Percentiles rank a stretch among this genome's conserved stretches.
These are phyloP conservation scores for Apoda limacodes DNA, from an alignment of 2,888 invertebrate genomes.

Conservation along the genomic window DNA sequence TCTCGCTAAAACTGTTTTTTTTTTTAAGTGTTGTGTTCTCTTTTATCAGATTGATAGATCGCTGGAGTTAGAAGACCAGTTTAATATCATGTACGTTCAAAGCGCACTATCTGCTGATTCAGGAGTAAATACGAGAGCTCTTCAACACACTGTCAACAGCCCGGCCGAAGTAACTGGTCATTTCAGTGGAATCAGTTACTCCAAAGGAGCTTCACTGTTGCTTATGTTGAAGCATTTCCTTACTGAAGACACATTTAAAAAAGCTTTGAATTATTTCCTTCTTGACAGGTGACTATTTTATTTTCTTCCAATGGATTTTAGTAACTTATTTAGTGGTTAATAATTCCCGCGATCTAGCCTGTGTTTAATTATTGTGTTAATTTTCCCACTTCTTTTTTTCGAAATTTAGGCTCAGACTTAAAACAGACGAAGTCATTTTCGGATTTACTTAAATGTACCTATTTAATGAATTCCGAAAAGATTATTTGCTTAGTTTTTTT, in stretches of 20 bases:
- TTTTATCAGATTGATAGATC: constrained; percentile 32
- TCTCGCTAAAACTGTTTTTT: neutral
- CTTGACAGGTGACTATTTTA: constrained; percentile 19
- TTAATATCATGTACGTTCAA: constrained; percentile 77
- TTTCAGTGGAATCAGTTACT: constrained; percentile 77
- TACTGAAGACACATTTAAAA: constrained; percentile 63
- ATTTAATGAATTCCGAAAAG: no score
- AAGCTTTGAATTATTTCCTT: constrained; percentile 46
- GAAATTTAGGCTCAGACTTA: no score
- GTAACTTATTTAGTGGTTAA: no score
- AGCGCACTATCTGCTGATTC: constrained; percentile 62
- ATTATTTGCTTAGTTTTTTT: no score
- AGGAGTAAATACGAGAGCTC: constrained; percentile 56
- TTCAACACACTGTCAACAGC: constrained; percentile 69
- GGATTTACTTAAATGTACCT: no score
- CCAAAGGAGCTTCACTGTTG: constrained; percentile 73
- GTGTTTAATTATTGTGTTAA: no score
- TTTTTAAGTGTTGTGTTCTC: no score
- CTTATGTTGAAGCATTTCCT: constrained; percentile 76
- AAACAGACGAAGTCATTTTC: no score
- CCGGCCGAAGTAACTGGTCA: constrained; percentile 72
- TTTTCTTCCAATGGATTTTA: neutral
- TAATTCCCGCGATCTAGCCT: no score
- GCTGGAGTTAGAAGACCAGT: constrained; percentile 76
- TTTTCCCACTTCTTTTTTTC: no score